A percentile compares a stretch with the other conserved stretches of the same genome.
Evolutionary conservation across 2,113 vertebrate species (phyloP).

Genomic region (Tetraodon nigroviridis): DNA sequence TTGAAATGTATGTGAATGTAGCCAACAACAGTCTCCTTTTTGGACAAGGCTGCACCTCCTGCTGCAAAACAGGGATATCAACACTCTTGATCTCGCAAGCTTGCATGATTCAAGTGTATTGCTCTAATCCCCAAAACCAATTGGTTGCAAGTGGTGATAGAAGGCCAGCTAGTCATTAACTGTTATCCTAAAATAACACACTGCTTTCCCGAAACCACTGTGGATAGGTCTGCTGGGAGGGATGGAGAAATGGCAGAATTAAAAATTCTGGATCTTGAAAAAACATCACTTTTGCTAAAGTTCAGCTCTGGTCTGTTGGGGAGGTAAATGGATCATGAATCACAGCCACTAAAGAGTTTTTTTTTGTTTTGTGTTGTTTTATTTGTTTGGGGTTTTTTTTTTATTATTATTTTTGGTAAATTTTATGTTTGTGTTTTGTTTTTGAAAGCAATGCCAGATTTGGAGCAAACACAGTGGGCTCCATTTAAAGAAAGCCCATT

Average conservation of each 20-base stretch:
- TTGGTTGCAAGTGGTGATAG: slow-evolving; percentile 49
- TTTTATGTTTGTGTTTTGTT: not conserved
- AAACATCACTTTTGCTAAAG: slow-evolving; percentile 24
- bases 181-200: slow-evolving; percentile 48
- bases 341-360: slow-evolving; percentile 6
- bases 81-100: slow-evolving; percentile 40
- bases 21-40: not conserved
- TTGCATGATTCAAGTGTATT: slow-evolving; percentile 37
- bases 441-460: slow-evolving; percentile 32
- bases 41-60: slow-evolving; percentile 11
- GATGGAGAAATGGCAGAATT: slow-evolving; percentile 29
- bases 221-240: slow-evolving; percentile 18
- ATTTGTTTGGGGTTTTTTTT: slow-evolving; percentile 12
- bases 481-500: slow-evolving; percentile 63
- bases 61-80: slow-evolving; percentile 30
- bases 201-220: slow-evolving; percentile 14
- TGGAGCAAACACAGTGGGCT: slow-evolving; percentile 28
- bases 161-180: slow-evolving; percentile 45
- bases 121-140: slow-evolving; percentile 39
- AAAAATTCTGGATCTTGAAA: slow-evolving; percentile 30
- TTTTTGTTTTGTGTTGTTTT: slow-evolving; percentile 2
- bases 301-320: slow-evolving; percentile 17
- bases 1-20: not conserved
- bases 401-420: too few species aligned
- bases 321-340: slow-evolving; percentile 44